Evolutionary conservation across 2,888 invertebrate species (phyloP), one percentile per base, ranked within the genome.

Genomic region (Amiota minor): DNA sequence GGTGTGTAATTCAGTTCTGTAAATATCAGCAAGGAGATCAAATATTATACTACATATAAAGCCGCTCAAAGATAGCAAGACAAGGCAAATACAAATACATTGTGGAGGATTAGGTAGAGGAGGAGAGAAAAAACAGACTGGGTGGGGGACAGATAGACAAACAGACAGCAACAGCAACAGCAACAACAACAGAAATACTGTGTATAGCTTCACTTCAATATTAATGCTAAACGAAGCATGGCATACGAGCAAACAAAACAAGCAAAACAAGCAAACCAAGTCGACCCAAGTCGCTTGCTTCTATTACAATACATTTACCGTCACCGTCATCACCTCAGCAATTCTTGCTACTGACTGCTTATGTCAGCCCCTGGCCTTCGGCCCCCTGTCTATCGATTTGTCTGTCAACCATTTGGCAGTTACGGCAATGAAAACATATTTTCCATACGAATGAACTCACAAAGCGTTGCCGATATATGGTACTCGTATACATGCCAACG

Each of bases 11-110:
- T 35, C 4, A 35, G 35, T 35, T 35, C 35, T 18, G n/a, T 64
- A 46, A 64, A 64, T 64, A n/a, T 64, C 64, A 14, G 64, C 9
- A 64, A 64, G n/a, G 64, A 64, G 35, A 64, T 18, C 23, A 59
- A 9, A 18, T 6, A 1, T 20, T 8, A 20, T n/a, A 53, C 53
- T 20, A 18, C 18, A 35, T 35, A 35, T 6, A 35, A 35, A 1
- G 6, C 35, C 35, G 35, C 6, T 35, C 6, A 35, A 35, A 35
- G 6, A 35, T 35, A 35, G 35, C 35, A 35, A 35, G 35, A 35
- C 35, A 35, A 35, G 6, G 35, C 35, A 35, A 4, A 35, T 35
- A 6, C 6, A 35, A 35, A 35, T 9, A 50, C n/a, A 50, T 50
- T 50, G 6, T 4, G 53, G 4, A 1, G 1, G 16, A 59, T 1